phyloP scores from a whole-genome alignment of 2,113 vertebrate genomes.

The Saccopteryx leptura region DNA sequence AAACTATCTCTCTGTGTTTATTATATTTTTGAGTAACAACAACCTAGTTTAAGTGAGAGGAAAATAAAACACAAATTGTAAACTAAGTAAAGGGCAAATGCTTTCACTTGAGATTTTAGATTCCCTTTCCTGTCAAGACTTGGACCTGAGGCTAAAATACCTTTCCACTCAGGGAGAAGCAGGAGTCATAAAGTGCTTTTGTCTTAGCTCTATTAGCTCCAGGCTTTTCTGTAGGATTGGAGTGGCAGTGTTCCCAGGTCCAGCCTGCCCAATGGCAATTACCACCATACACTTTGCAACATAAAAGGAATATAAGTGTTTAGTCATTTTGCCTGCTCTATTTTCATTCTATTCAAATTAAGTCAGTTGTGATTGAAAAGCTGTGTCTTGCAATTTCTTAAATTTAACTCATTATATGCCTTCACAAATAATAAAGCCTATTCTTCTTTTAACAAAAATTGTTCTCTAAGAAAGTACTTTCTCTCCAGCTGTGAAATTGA shows the following conservation, averaged over 20 bases:
- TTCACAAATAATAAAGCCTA: constrained; percentile 58
- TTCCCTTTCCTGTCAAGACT: not conserved
- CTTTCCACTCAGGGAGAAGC: not conserved
- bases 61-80: constrained; percentile 55
- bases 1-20: not conserved
- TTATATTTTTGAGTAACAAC: not conserved
- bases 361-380: constrained; percentile 62
- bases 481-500: constrained; percentile 74
- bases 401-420: constrained; percentile 67
- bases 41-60: not conserved
- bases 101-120: not conserved
- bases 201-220: not conserved
- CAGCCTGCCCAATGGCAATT: not conserved
- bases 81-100: not conserved
- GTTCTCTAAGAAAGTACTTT: constrained; percentile 57
- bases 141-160: not conserved
- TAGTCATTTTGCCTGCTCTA: not conserved
- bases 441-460: constrained; percentile 70
- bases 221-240: not conserved
- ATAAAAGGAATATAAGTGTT: not conserved
- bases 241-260: too few relatives aligned
- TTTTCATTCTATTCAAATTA: constrained; percentile 25
- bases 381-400: constrained; percentile 50
- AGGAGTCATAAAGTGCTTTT: not conserved
- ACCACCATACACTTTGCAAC: not conserved